Percentiles rank a stretch among this genome's conserved stretches.
Conservation (phyloP, 2,888 invertebrate species). For the Eristalinus aeneus region DNA sequence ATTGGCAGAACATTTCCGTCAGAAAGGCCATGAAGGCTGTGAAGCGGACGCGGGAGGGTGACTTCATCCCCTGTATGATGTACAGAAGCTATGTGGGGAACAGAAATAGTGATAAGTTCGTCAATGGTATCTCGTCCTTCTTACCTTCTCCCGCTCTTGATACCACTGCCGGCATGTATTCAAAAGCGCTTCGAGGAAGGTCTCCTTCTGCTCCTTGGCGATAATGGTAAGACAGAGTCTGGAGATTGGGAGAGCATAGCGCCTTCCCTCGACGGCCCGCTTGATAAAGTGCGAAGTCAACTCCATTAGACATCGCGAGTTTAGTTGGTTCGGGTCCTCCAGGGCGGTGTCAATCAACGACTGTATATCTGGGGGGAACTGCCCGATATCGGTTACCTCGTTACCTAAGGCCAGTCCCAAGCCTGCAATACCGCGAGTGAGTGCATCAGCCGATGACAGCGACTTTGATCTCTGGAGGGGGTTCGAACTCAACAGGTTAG, state of each 20-base stretch:
- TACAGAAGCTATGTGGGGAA: conserved; percentile 75
- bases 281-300: conserved; percentile 90
- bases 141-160: conserved; percentile 88
- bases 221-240: conserved; percentile 93
- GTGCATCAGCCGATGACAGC: conserved; percentile 88
- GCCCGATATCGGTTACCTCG: conserved; percentile 88
- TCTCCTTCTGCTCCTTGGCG: conserved; percentile 92
- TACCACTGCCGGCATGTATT: conserved; percentile 96
- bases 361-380: conserved; percentile 88
- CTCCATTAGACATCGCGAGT: conserved; percentile 90
- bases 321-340: conserved; percentile 91
- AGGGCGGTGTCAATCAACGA: conserved; percentile 88
- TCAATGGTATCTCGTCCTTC: not conserved
- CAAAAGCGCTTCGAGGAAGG: conserved; percentile 92
- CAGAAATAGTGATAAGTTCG: not conserved
- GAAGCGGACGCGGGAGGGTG: conserved; percentile 84
- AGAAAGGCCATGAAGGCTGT: conserved; percentile 94
- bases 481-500: conserved; percentile 73
- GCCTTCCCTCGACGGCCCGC: conserved; percentile 88
- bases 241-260: conserved; percentile 91
- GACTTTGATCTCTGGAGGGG: conserved; percentile 90
- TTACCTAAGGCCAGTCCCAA: conserved; percentile 84
- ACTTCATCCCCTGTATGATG: conserved; percentile 82
- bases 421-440: conserved; percentile 86
- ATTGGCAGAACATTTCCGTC: conserved; percentile 94